Evolutionary conservation across 2,888 invertebrate species (phyloP).

Genomic region (Xanthia togata): DNA sequence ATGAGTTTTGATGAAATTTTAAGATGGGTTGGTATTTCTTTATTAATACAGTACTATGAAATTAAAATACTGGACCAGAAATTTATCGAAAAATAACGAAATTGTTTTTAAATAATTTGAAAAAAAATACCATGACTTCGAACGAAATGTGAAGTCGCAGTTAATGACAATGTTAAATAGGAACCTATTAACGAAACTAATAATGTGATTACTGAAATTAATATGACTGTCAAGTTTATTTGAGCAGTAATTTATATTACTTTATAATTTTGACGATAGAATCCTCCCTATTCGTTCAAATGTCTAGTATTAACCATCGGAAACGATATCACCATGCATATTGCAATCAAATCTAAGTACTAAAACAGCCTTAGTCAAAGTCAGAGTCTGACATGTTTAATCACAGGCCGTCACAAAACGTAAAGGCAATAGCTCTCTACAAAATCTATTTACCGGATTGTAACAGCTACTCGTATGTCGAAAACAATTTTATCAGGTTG

Average conservation of each 20-base stretch:
- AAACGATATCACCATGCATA: not conserved
- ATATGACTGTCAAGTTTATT: not conserved
- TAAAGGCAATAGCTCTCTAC: constrained; percentile 53
- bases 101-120: not conserved
- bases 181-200: not conserved
- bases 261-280: no score
- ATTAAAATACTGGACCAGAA: no score
- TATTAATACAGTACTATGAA: not conserved
- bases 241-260: not conserved
- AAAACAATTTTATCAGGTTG: constrained; percentile 76
- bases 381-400: constrained; percentile 35
- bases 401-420: constrained; percentile 43
- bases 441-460: constrained; percentile 65
- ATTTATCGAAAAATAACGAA: not conserved
- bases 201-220: not conserved
- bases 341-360: not conserved
- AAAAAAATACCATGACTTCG: no score
- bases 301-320: not conserved
- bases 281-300: not conserved
- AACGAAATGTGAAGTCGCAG: not conserved
- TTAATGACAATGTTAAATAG: not conserved
- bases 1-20: constrained; percentile 14
- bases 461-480: constrained; percentile 61
- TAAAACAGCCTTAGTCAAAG: constrained; percentile 15
- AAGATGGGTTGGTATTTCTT: no score